Base-by-base conservation (phyloP, 2,797 vertebrate genomes). In the Phoxinus dragarum region DNA sequence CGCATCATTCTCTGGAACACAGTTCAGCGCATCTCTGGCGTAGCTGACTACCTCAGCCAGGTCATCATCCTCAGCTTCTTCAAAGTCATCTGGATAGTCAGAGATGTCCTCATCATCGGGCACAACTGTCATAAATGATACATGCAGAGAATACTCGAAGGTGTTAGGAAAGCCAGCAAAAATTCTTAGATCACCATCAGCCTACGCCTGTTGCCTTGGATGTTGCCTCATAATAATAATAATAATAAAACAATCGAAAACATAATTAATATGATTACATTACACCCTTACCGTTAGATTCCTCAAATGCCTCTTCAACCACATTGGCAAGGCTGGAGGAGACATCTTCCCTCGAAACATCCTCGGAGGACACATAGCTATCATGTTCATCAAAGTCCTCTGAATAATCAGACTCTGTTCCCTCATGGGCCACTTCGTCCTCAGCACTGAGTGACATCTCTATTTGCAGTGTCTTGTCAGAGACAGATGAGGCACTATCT, bases 71-170 rank as follows among this genome's bases (percentile, higher is more conserved):
- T 94, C 93, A 31, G 87, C 88, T 87, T 95, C 95, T 80, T 93
- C 96, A 80, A 96, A 96, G 89, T 96, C 95, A 91, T 96, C 96
- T 2, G 93, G 91, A 88, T 96, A 96, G 27, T 96, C 94, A 0
- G 42, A 66, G n/a, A 87, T 82, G 7, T 93, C 92, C 17, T 86
- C 88, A 42, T 89, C 75, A 5, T 89, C 88, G 77, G 78, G 38
- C n/a, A 73, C 56, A 52, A 90, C 92, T 89, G 90, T 12, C 42
- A 81, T 52, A 21, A 23, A 42, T 27, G 38, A 61, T 10, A 77
- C 8, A 17, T 54, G 9, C 5, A 49, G 6, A 7, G 42, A 67
- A 49, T 44, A 10, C 9, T 40, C 36, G 0, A 27, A 40, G 36
- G 12, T 27, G 7, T 42, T 77, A 40, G 56, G 23, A 78, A 42